Evolutionary conservation across 2,113 vertebrate species (phyloP), one percentile per base, ranked within the genome.

Genomic region (Rhagologus leucostigma): DNA sequence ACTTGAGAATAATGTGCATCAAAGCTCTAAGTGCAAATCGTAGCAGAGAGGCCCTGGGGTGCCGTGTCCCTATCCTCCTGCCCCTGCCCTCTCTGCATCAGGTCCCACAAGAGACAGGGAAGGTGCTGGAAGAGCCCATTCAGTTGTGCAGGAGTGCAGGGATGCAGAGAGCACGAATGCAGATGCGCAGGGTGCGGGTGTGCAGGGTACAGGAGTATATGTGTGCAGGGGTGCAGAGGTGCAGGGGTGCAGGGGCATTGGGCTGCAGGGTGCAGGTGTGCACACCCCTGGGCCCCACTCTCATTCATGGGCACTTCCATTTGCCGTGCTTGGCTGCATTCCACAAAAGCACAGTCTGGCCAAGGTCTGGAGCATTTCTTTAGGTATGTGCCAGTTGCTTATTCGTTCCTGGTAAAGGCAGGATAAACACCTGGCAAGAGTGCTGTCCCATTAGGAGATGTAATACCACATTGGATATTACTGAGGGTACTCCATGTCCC

Each of bases 61-160:
- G n/a, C 10, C 9, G 2, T 35, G 19, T 12, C 1, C 13, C 6
- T 6, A 49, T 52, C 14, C 50, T 89, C 14, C 62, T 52, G 23
- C 5, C 57, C n/a, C 32, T 81, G 7, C 7, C 4, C 6, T 55
- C 39, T 53, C 46, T 53, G 13, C 13, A 8, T 11, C 41, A 52
- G 41, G 19, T 35, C n/a, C 22, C 5, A 1, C 0, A 1, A n/a
- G 53, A 64, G 44, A 39, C 6, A 56, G 32, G 18, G 5, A 87
- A 67, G 42, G 16, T 1, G 1, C 23, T 75, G 30, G 3, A 75
- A 21, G 21, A 53, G 7, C n/a, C 44, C 0, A 0, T 27, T 46
- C 13, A 50, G 23, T 20, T 9, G 39, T 39, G 47, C 7, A 30
- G 41, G 27, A 39, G 29, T 26, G 41, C 21, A 80, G 32, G 32